phyloP scores from a whole-genome alignment of 2,797 vertebrate species.

The Astyanax mexicanus region DNA sequence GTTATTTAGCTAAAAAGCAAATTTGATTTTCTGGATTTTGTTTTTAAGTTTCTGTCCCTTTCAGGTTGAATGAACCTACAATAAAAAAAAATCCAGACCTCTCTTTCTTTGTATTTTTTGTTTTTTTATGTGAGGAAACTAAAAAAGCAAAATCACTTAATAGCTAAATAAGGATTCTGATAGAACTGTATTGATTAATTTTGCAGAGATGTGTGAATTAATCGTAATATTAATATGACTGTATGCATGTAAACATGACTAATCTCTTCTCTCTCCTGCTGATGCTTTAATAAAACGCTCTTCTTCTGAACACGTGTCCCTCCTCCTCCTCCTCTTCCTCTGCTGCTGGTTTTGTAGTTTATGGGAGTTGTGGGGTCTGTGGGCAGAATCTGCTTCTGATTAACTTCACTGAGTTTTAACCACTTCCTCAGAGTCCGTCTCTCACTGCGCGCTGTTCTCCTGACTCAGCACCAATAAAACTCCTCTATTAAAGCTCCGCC shows the following conservation, averaged over 20 bases:
- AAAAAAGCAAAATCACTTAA: too few species aligned
- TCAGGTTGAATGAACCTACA: too few species aligned
- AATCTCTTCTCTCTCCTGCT: background rate
- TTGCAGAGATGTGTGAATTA: background rate
- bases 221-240: background rate
- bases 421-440: slow-evolving; percentile 13
- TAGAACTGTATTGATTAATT: background rate
- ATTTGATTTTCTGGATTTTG: too few species aligned
- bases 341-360: slow-evolving; percentile 17
- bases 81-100: too few species aligned
- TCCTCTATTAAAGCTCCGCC: background rate
- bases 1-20: too few species aligned
- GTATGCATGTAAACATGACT: background rate
- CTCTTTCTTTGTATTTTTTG: too few species aligned
- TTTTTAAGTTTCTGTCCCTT: too few species aligned
- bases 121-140: too few species aligned
- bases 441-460: slow-evolving; percentile 1
- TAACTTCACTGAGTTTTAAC: slow-evolving; percentile 31
- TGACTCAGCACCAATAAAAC: slow-evolving; percentile 30
- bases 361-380: slow-evolving; percentile 10
- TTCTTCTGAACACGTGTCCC: background rate
- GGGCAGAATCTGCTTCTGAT: slow-evolving; percentile 42
- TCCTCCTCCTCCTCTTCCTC: background rate
- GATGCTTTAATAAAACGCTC: background rate
- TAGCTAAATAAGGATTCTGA: too few species aligned